Evolutionary conservation across 1,140 invertebrate species (phyloP).

Genomic region (Hycleus phaleratus): DNA sequence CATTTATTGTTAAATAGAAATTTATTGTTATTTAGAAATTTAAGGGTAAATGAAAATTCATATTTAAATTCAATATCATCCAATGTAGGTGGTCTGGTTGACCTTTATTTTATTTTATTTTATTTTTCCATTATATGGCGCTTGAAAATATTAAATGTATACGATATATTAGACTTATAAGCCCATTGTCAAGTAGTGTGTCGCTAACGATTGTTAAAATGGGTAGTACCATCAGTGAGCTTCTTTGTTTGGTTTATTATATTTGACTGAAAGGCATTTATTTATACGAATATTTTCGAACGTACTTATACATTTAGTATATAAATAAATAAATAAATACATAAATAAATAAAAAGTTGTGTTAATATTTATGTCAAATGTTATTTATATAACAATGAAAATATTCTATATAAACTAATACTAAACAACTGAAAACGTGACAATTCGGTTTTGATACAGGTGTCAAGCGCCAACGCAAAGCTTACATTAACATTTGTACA

Average conservation of each 20-base stretch:
- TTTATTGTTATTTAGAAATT: no score
- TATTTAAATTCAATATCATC: background rate
- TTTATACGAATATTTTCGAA: no score
- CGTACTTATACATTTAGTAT: no score
- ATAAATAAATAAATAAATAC: no score
- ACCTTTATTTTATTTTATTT: constrained; percentile 6
- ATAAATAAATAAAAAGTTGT: constrained; percentile 1
- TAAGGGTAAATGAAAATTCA: no score
- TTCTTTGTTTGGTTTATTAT: no score
- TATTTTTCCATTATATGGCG: constrained; percentile 9
- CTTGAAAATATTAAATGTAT: constrained; percentile 14
- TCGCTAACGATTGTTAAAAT: no score
- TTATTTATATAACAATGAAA: background rate
- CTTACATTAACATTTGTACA: constrained; percentile 11
- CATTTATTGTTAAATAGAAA: no score
- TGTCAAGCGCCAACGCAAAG: constrained; percentile 15
- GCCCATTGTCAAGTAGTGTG: constrained; percentile 5
- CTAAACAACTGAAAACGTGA: constrained; percentile 9
- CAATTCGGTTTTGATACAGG: constrained; percentile 15
- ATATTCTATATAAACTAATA: background rate
- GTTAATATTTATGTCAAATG: constrained; percentile 12
- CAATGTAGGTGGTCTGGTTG: constrained; percentile 13
- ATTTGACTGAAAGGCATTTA: no score
- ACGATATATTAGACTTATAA: constrained; percentile 14
- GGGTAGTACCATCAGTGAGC: no score